Evolutionary conservation across 2,888 invertebrate species (phyloP).

Genomic region (Hydraecia micacea): DNA sequence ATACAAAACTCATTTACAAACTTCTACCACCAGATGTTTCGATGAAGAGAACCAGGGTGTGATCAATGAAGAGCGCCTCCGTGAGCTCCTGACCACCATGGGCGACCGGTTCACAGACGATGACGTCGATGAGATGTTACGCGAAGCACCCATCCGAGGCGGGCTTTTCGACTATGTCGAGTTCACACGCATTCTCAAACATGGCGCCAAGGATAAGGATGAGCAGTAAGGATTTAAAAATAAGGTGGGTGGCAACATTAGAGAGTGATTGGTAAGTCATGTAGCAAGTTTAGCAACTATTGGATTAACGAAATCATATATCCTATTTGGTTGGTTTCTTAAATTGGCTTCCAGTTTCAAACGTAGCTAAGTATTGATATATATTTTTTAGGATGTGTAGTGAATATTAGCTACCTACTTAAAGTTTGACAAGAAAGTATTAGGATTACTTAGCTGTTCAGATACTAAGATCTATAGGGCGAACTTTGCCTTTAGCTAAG

Average conservation of each 20-base stretch:
- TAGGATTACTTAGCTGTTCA: not conserved
- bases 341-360: constrained; percentile 6
- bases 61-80: constrained; percentile 97
- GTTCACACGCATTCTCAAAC: constrained; percentile 99
- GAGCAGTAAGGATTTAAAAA: constrained; percentile 92
- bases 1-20: constrained; percentile 3
- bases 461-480: too few relatives aligned
- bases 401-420: not conserved
- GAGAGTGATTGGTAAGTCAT: constrained; percentile 39
- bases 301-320: constrained; percentile 20
- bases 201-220: constrained; percentile 99
- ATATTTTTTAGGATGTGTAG: not conserved
- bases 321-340: constrained; percentile 4
- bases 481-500: not conserved
- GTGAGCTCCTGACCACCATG: constrained; percentile 99
- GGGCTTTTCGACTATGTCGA: constrained; percentile 99
- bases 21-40: constrained; percentile 92
- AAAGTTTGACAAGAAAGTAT: not conserved
- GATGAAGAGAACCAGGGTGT: constrained; percentile 98
- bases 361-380: not conserved
- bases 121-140: constrained; percentile 99
- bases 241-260: constrained; percentile 61
- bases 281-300: constrained; percentile 19
- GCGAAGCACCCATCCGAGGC: constrained; percentile 99
- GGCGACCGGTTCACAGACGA: constrained; percentile 99